phyloP scores from a whole-genome alignment of 2,797 vertebrate species.

The Siniperca obscura region DNA sequence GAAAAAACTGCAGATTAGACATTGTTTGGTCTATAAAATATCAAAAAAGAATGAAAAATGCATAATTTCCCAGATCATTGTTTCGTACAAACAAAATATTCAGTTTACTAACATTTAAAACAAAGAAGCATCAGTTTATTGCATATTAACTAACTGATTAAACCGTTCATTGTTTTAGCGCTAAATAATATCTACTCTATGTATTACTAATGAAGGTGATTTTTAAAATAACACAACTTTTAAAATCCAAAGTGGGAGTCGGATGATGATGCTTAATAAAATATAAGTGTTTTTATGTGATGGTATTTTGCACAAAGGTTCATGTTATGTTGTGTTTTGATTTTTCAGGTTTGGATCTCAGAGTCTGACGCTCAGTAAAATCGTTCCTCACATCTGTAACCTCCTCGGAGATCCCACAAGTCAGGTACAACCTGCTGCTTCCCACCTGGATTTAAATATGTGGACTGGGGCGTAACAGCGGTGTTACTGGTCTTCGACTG shows the following conservation, averaged over 20 bases:
- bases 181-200: not conserved
- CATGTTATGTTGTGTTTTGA: not conserved
- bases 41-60: no score
- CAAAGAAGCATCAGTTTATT: no score
- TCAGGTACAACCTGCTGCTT: conserved; percentile 83
- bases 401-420: conserved; percentile 97
- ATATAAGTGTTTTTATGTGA: not conserved
- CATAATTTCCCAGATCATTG: no score
- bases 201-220: no score
- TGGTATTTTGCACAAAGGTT: no score
- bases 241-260: not conserved
- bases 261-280: not conserved
- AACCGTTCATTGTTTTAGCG: no score
- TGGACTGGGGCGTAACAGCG: not conserved
- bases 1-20: no score
- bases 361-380: conserved; percentile 97
- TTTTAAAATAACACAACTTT: no score
- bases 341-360: conserved; percentile 93
- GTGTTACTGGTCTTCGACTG: not conserved
- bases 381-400: conserved; percentile 98
- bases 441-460: not conserved
- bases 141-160: no score
- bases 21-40: not conserved
- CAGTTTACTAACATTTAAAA: not conserved
- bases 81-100: no score